Evolutionary conservation across 1,140 invertebrate genomes (phyloP), one percentile per base, ranked within the genome.

Genomic region (Ptiloglossa arizonensis): DNA sequence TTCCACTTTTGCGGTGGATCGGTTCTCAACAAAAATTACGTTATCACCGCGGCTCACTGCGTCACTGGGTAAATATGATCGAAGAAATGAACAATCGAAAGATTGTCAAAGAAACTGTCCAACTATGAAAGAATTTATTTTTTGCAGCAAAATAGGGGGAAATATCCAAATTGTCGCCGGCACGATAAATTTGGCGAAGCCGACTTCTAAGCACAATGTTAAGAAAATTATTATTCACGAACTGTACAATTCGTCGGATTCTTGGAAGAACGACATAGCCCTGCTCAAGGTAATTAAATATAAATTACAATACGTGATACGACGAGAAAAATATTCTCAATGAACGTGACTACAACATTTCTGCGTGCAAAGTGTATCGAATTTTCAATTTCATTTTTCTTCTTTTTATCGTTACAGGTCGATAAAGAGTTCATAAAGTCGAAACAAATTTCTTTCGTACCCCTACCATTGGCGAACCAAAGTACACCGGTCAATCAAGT

Each of bases 21-120:
- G 24, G 85, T 94, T 22, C 90, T 94, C 74, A 94, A 89, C 68
- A 66, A 87, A 70, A 74, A 87, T 72, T 93, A 93, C 74, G 87
- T 94, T 8, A 80, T 94, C 41, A 94, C 93, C 0, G 93, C 93
- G 4, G 93, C 93, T 62, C 93, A 94, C 73, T 94, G 93, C 70
- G 89, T 93, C n/a, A 0, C 3, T 0, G 50, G 46, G 69, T 77
- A 74, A 86, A 46, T 59, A 56, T 17, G n/a, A n/a, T n/a, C n/a
- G 3, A 3, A 46, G 52, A 24, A 44, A 41, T 67, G 1, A 17
- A 15, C 0, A 19, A 0, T 3, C 0, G 4, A n/a, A 52, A 24
- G 0, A 15, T 62, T 22, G 1, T 17, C 1, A 15, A 0, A 38
- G 27, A 46, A n/a, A 32, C 8, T 19, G 22, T 11, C 4, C 15